These are phyloP conservation scores for Drosophila longiperda DNA, from an alignment of 2,888 invertebrate genomes.

Conservation along the genomic window DNA sequence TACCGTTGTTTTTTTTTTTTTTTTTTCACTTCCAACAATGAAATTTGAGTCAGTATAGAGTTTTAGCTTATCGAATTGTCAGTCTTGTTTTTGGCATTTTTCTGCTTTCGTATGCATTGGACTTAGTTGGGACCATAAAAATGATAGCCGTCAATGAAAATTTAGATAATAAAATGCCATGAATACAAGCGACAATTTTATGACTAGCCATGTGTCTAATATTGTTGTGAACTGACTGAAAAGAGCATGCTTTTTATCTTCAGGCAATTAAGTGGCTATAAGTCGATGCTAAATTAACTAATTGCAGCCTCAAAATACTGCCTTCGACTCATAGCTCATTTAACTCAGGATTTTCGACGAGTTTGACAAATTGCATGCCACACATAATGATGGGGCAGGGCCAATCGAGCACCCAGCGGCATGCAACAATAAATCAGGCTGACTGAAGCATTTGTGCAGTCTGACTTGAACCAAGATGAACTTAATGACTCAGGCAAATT, in stretches of 20 bases:
- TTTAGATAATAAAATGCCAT: constrained; percentile 33
- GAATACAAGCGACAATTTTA: constrained; percentile 22
- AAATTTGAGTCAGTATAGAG: neutral
- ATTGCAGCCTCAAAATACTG: constrained; percentile 28
- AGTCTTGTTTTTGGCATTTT: neutral
- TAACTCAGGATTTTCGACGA: constrained; percentile 20
- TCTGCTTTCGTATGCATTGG: constrained; percentile 39
- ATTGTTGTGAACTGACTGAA: constrained; percentile 1
- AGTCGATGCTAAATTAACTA: constrained; percentile 13
- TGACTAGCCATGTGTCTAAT: constrained; percentile 7
- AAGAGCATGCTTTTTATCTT: constrained; percentile 6
- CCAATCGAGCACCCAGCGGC: constrained; percentile 24
- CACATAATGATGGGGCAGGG: constrained; percentile 33
- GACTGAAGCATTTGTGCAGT: constrained; percentile 30
- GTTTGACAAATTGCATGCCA: constrained; percentile 53
- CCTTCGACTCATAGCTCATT: constrained; percentile 30
- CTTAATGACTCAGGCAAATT: constrained; percentile 47
- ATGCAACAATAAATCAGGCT: constrained; percentile 45
- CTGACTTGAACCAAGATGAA: constrained; percentile 23
- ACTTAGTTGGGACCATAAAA: constrained; percentile 35
- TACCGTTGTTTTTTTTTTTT: constrained; percentile 4
- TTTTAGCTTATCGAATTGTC: constrained; percentile 42
- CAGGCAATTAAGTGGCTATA: constrained; percentile 7
- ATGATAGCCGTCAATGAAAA: constrained; percentile 48
- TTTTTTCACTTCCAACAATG: constrained; percentile 13